phyloP scores from a whole-genome alignment of 2,888 invertebrate genomes.

The Tachina lurida region DNA sequence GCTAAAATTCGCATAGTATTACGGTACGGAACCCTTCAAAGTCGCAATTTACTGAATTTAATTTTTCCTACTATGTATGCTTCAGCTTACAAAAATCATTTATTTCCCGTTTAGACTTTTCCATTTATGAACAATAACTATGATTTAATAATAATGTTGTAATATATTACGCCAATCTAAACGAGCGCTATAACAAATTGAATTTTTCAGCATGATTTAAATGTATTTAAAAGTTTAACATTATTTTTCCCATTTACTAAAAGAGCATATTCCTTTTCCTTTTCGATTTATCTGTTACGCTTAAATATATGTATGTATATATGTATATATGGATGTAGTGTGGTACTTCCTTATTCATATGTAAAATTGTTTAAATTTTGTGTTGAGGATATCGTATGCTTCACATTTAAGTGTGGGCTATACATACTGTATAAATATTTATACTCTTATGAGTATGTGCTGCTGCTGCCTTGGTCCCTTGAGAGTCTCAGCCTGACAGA shows the following conservation, averaged over 20 bases:
- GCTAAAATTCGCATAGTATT: no score
- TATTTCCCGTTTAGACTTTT: background rate
- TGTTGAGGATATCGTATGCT: background rate
- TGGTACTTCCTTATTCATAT: background rate
- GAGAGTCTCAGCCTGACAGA: conserved; percentile 19
- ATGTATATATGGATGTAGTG: no score
- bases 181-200: conserved; percentile 79
- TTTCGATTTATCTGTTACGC: background rate
- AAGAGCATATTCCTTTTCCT: background rate
- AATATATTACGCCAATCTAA: conserved; percentile 14
- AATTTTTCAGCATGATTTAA: conserved; percentile 76
- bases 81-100: background rate
- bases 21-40: no score
- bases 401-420: background rate
- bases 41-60: no score
- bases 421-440: conserved; percentile 53
- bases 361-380: conserved; percentile 22
- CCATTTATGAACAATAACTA: conserved; percentile 25
- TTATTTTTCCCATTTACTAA: background rate
- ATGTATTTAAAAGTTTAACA: conserved; percentile 69
- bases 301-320: background rate
- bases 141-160: conserved; percentile 45
- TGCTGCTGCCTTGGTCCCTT: conserved; percentile 23
- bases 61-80: no score
- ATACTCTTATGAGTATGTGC: conserved; percentile 38